A percentile compares a stretch with the other conserved stretches of the same genome.
Evolutionary conservation across 2,797 vertebrate genomes (phyloP).

Genomic region (Perodicticus potto): DNA sequence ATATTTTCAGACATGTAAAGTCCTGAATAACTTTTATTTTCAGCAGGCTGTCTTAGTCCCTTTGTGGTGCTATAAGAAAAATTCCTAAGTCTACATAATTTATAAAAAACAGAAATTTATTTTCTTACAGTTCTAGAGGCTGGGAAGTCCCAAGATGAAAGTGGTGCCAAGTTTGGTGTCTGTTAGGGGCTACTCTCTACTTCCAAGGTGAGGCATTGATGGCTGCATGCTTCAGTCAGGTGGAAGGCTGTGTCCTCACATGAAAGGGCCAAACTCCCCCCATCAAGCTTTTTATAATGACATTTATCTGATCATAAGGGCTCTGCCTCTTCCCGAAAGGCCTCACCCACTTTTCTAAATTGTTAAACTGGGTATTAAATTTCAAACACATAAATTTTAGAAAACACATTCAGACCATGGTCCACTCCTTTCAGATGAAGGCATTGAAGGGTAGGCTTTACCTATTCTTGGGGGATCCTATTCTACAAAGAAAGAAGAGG

Average conservation of each 20-base stretch:
- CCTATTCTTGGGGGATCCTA: neutral
- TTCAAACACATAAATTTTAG: neutral
- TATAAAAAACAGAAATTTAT: too few species aligned
- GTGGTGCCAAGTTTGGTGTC: neutral
- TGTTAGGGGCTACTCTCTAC: neutral
- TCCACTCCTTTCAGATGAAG: neutral
- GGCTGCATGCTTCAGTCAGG: neutral
- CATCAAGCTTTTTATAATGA: neutral
- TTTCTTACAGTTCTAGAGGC: neutral
- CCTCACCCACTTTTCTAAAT: neutral
- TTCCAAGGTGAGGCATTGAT: neutral
- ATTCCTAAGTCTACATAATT: neutral
- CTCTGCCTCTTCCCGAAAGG: neutral
- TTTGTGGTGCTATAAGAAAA: neutral
- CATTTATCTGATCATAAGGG: neutral
- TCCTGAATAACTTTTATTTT: neutral
- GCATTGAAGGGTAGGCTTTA: neutral
- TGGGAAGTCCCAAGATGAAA: neutral
- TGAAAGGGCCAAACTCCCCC: neutral
- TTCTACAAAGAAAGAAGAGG: neutral
- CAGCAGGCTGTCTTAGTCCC: neutral
- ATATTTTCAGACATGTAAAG: neutral
- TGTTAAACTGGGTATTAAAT: neutral
- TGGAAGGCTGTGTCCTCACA: neutral
- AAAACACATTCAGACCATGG: too few species aligned